Evolutionary conservation across 2,888 invertebrate species (phyloP), one percentile per base, ranked within the genome.

Genomic region (Pasiphila rectangulata): DNA sequence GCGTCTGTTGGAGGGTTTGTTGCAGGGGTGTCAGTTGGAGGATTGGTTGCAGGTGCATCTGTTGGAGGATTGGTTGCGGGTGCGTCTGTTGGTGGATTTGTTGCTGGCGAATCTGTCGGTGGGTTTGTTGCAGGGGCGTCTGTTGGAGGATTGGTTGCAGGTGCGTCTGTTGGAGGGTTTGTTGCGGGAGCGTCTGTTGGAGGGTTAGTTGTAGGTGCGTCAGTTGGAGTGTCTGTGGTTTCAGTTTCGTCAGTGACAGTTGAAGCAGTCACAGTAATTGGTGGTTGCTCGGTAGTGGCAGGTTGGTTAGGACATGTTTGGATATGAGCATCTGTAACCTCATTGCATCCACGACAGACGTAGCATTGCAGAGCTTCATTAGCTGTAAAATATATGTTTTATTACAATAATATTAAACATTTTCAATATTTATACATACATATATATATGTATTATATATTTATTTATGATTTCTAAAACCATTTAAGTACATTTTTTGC

Each of bases 341-440:
- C 61, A 5, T 54, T 48, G 50, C 81, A 81, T 38, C 67, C 59
- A 0, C 54, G 59, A 38, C 81, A 81, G 1, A 74, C 72, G 51
- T 79, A 82, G 41, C 81, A 82, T 56, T 63, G 46, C 16, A 72
- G 56, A 4, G 72, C 68, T 20, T 69, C 41, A 19, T 10, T 53
- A 13, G 65, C 78, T 80, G 60, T 17, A 57, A 61, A 55, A 53
- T 49, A 57, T 29, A 10, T 5, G 2, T 5, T 13, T 16, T 1
- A 19, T 19, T 29, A 7, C 5, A 21, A 21, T 3, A 21, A 21
- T 21, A 21, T 6, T n/a, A n/a, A n/a, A n/a, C n/a, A n/a, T n/a
- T n/a, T n/a, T n/a, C n/a, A n/a, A n/a, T n/a, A n/a, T n/a, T n/a
- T n/a, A n/a, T n/a, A n/a, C n/a, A n/a, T n/a, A n/a, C n/a, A n/a